Evolutionary conservation across 2,888 invertebrate genomes (phyloP).

Genomic region (Drosophila meridiana): DNA sequence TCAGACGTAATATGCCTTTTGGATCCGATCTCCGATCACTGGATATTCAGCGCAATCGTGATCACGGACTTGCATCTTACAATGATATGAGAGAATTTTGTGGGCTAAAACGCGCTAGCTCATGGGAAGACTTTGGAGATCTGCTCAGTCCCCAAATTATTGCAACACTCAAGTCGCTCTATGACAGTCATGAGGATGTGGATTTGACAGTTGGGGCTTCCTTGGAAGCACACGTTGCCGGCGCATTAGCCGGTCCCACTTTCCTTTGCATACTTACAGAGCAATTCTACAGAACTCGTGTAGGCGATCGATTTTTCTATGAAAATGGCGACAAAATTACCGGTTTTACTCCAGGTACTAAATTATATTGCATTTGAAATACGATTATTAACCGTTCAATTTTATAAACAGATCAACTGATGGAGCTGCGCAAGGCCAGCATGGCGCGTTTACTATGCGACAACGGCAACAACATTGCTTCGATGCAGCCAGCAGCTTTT

Average conservation of each 20-base stretch:
- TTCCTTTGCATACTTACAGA: conserved; percentile 94
- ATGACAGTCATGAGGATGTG: conserved; percentile 91
- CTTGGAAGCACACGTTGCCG: conserved; percentile 91
- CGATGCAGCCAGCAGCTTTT: conserved; percentile 90
- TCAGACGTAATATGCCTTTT: conserved; percentile 90
- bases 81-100: conserved; percentile 91
- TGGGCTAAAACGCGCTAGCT: conserved; percentile 89
- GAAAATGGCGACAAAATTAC: conserved; percentile 88
- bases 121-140: conserved; percentile 90
- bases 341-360: conserved; percentile 88
- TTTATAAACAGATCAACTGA: conserved; percentile 88
- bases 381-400: not conserved
- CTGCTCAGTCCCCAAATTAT: conserved; percentile 88
- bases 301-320: conserved; percentile 94
- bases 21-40: conserved; percentile 92
- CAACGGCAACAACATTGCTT: conserved; percentile 89
- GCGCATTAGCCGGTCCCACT: conserved; percentile 93
- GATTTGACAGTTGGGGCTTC: conserved; percentile 94
- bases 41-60: conserved; percentile 94
- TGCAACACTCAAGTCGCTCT: conserved; percentile 87
- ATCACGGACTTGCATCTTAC: conserved; percentile 93
- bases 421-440: conserved; percentile 91
- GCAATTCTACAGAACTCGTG: conserved; percentile 94
- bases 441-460: conserved; percentile 93
- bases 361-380: not conserved